Base-by-base conservation (phyloP, 1,140 invertebrate species). In the Radopholus similis region DNA sequence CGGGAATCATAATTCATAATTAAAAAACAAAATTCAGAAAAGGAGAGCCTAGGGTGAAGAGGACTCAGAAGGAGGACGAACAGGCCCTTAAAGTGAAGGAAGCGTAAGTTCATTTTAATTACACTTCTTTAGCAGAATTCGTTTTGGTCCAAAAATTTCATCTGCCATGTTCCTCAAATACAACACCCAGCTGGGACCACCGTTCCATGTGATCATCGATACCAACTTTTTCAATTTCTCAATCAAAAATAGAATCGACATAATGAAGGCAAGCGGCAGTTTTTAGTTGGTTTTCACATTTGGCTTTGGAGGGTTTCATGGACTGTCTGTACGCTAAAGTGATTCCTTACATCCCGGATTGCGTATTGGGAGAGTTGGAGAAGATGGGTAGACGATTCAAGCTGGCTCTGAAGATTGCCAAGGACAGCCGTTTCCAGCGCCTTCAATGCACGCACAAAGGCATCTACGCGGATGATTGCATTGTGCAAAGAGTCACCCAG, bases 221-320 rank as follows among this genome's bases (percentile, higher is more conserved):
- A 99, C 96, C 1, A 99, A 99, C 86, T 99, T 99, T 78, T 89
- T 99, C 2, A 98, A 98, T 82, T 97, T 98, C 83, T 93, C 95
- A 0, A 94, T 99, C 34, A 95, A 96, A 85, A 95, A 96, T 82
- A 97, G 97, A 86, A 84, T 99, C 60, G 96, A 99, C 81, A 90
- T 99, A 53, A 88, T 96, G 56, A 74, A 40, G 35, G 68, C 35
- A 26, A 15, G 18, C 26, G 0, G 21, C 8, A 28, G 11, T 62
- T 26, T 62, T 62, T 62, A 28, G 18, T 47, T 47, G 18, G 21
- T 47, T 23, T 30, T n/a, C 21, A 1, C 23, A 26, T 34, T 42
- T 40, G 11, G 9, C 18, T 60, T 60, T 60, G 8, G 89, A 95
- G 82, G 91, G 90, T 73, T 95, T 98, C 92, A 97, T 97, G 93